Evolutionary conservation across 2,888 invertebrate species (phyloP).

Genomic region (Perdita meconis): DNA sequence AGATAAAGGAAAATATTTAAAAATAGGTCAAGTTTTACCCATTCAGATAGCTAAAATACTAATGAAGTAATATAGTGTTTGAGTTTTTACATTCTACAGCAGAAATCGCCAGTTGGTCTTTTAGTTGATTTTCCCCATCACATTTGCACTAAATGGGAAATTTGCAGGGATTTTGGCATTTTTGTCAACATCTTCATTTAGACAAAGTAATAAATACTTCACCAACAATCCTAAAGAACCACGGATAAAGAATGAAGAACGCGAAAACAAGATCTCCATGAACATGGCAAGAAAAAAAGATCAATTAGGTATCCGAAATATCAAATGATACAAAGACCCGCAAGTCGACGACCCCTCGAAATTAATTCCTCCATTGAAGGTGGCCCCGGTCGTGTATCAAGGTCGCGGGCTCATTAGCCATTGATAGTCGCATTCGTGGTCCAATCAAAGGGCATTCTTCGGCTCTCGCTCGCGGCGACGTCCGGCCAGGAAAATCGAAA

Average conservation of each 20-base stretch:
- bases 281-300: background rate
- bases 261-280: background rate
- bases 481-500: conserved; percentile 67
- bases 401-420: conserved; percentile 74
- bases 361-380: conserved; percentile 58
- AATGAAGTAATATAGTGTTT: no score
- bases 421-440: conserved; percentile 72
- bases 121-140: no score
- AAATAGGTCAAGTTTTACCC: no score
- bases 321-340: conserved; percentile 22
- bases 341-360: conserved; percentile 37
- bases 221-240: background rate
- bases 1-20: no score
- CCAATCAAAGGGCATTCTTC: conserved; percentile 79
- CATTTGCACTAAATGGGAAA: no score
- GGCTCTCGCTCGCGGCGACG: conserved; percentile 72
- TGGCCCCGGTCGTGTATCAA: conserved; percentile 59
- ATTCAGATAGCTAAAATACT: no score
- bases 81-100: no score
- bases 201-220: conserved; percentile 7
- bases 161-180: no score
- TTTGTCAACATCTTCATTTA: no score
- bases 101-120: no score
- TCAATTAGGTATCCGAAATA: conserved; percentile 7
- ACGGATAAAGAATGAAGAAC: background rate